Percentiles rank a stretch among this genome's conserved stretches.
Conservation (phyloP, 2,113 vertebrate genomes). For the Ochotona curzoniae region DNA sequence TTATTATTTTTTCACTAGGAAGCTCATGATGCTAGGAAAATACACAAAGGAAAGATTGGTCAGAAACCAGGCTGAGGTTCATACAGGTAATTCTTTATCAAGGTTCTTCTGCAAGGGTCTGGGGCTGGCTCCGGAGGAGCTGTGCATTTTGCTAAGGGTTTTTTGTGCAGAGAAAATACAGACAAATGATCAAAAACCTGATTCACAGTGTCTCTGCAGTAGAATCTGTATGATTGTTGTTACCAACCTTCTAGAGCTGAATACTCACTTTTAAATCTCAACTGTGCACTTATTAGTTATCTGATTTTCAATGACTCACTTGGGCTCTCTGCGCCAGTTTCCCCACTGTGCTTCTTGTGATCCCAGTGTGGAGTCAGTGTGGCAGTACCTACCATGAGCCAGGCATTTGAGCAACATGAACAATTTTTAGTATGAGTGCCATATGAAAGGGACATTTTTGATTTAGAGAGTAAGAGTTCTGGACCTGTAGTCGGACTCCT, state of each 20-base stretch:
- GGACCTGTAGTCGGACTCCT: background rate
- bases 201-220: too few species aligned
- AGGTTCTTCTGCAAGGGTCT: background rate
- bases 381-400: background rate
- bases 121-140: background rate
- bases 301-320: background rate
- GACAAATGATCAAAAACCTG: background rate
- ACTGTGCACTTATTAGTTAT: background rate
- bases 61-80: background rate
- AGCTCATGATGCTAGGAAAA: background rate
- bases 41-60: background rate
- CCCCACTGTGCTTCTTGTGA: too few species aligned
- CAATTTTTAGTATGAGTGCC: background rate
- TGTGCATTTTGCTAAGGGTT: background rate
- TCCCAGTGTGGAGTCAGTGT: background rate
- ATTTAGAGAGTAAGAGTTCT: background rate
- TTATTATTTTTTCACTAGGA: background rate
- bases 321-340: background rate
- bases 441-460: background rate
- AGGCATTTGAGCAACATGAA: background rate
- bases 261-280: background rate
- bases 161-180: background rate
- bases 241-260: background rate
- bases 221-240: background rate
- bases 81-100: background rate